Percentiles rank a stretch among this genome's conserved stretches.
Evolutionary conservation across 2,888 invertebrate species (phyloP).

Genomic region (Artemia sinica): DNA sequence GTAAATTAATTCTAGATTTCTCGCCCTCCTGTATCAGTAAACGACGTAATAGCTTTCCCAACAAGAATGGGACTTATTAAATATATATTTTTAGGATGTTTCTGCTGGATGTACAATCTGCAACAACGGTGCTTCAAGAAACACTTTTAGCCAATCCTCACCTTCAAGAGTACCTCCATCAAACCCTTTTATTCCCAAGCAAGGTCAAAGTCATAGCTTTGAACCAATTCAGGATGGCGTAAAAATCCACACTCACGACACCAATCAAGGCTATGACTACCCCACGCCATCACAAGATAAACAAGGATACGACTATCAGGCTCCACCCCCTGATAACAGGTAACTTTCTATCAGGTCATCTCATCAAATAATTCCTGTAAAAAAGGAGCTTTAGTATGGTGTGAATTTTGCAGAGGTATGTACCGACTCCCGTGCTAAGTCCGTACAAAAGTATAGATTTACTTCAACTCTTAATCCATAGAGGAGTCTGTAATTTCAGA

Average conservation of each 20-base stretch:
- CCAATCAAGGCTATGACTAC: neutral
- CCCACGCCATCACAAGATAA: neutral
- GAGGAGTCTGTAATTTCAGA: too few relatives aligned
- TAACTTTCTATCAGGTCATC: neutral
- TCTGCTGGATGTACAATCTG: too few relatives aligned
- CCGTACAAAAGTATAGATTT: neutral
- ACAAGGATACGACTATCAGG: slow-evolving; percentile 6
- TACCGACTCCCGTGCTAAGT: neutral
- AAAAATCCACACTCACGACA: neutral
- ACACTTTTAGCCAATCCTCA: too few relatives aligned
- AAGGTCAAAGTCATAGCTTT: neutral
- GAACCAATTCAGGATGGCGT: slow-evolving; percentile 4
- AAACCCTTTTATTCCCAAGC: neutral
- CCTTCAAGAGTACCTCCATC: too few relatives aligned
- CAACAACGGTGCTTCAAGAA: too few relatives aligned
- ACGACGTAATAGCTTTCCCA: too few relatives aligned
- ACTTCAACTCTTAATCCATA: too few relatives aligned
- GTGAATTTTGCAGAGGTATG: neutral
- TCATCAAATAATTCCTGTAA: neutral
- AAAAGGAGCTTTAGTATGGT: neutral
- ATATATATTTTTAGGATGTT: too few relatives aligned
- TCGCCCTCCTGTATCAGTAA: too few relatives aligned
- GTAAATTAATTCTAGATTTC: too few relatives aligned
- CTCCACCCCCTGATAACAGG: slow-evolving; percentile 6
- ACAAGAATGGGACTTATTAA: too few relatives aligned